These are phyloP conservation scores for Baccha elongata DNA, from an alignment of 2,888 invertebrate species.

Conservation along the genomic window DNA sequence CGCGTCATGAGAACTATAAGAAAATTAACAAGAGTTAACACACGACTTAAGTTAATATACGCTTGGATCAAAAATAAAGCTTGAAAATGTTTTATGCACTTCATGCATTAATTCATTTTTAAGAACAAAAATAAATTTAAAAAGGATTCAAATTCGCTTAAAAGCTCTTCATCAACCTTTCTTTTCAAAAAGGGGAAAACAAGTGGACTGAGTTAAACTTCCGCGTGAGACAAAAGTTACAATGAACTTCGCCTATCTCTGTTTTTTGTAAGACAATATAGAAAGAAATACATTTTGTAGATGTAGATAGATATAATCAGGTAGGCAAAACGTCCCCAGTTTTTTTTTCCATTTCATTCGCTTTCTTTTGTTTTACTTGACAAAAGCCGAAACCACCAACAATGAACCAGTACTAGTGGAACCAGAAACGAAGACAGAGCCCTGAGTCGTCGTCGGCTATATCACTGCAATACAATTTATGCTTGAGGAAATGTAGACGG, in stretches of 20 bases:
- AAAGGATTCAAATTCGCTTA: not conserved
- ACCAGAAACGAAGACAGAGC: conserved; percentile 4
- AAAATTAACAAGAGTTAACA: too few species aligned
- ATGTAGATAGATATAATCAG: not conserved
- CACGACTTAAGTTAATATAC: too few species aligned
- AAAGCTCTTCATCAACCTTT: not conserved
- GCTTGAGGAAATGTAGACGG: conserved; percentile 71
- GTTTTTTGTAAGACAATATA: conserved; percentile 5
- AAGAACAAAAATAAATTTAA: not conserved
- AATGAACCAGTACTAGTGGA: conserved; percentile 9
- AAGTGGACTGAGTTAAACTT: conserved; percentile 42
- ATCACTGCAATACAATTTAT: conserved; percentile 48
- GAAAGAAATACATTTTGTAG: not conserved
- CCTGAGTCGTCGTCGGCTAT: conserved; percentile 12
- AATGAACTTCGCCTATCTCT: conserved; percentile 53
- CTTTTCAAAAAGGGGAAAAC: conserved; percentile 2
- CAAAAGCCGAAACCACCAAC: conserved; percentile 29
- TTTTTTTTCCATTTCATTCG: conserved; percentile 46
- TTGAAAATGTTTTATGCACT: too few species aligned
- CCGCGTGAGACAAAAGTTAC: conserved; percentile 60
- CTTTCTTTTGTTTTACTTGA: conserved; percentile 39
- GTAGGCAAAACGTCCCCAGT: conserved; percentile 18
- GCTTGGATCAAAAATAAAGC: too few species aligned
- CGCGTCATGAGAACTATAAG: too few species aligned
- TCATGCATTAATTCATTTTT: too few species aligned